Percentiles rank a stretch among this genome's conserved stretches.
phyloP scores from a whole-genome alignment of 2,113 vertebrate genomes.

The Pachypanchax playfairii region DNA sequence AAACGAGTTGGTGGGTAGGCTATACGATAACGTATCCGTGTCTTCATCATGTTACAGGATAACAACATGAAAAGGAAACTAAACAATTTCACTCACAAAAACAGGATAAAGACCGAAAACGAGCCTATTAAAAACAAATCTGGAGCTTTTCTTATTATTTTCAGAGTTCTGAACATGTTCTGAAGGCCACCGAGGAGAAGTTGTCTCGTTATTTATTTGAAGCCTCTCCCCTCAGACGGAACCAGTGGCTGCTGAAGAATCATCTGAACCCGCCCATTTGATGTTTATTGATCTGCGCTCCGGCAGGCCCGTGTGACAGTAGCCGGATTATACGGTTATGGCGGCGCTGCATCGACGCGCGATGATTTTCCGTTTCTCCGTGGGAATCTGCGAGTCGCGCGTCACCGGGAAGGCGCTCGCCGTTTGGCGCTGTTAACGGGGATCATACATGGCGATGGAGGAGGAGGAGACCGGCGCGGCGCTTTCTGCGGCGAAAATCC shows the following conservation, averaged over 20 bases:
- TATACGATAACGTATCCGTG: too few species aligned
- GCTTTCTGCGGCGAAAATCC: slow-evolving; percentile 46
- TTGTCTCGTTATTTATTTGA: slow-evolving; percentile 39
- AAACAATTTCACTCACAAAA: too few species aligned
- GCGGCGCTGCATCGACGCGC: slow-evolving; percentile 72
- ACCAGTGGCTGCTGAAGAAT: slow-evolving; percentile 61
- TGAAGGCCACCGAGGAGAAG: slow-evolving; percentile 15
- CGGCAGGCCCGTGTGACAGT: slow-evolving; percentile 67
- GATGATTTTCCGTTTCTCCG: slow-evolving; percentile 61
- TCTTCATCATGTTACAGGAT: too few species aligned
- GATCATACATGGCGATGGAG: slow-evolving; percentile 76
- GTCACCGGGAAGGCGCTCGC: slow-evolving; percentile 20
- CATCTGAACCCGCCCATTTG: slow-evolving; percentile 59
- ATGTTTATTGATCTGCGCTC: slow-evolving; percentile 78
- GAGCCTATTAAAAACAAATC: too few species aligned
- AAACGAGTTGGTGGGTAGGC: too few species aligned
- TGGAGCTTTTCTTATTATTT: too few species aligned
- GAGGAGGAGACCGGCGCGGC: slow-evolving; percentile 70
- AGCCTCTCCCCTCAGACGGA: slow-evolving; percentile 29
- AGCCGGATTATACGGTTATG: slow-evolving; percentile 72
- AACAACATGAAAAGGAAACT: too few species aligned
- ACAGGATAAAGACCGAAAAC: too few species aligned
- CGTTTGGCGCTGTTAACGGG: slow-evolving; percentile 17
- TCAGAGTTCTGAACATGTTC: too few species aligned
- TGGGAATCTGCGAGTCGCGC: slow-evolving; percentile 65